A percentile compares a stretch with the other conserved stretches of the same genome.
phyloP scores from a whole-genome alignment of 2,797 vertebrate species.

The Petrocephalus sullivani region DNA sequence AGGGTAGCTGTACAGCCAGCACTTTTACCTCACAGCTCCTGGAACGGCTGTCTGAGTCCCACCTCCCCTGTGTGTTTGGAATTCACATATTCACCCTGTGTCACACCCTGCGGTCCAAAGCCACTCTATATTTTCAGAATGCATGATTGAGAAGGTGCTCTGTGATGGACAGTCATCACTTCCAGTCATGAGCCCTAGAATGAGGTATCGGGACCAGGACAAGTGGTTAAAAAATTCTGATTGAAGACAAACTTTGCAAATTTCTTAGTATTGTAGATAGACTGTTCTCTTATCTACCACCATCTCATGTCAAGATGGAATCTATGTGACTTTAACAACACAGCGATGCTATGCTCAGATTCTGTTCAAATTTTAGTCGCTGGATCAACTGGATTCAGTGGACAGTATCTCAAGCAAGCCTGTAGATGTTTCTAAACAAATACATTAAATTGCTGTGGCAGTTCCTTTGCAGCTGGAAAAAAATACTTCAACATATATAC shows the following conservation, averaged over 20 bases:
- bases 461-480: not conserved
- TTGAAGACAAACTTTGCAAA: not conserved
- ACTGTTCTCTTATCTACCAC: not conserved
- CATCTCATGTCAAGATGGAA: not conserved
- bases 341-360: not conserved
- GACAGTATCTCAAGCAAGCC: not conserved
- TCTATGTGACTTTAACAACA: not conserved
- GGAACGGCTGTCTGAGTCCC: too few relatives aligned
- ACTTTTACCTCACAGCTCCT: too few relatives aligned
- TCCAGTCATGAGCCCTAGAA: too few relatives aligned
- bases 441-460: not conserved
- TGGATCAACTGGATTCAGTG: not conserved
- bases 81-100: too few relatives aligned
- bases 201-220: too few relatives aligned
- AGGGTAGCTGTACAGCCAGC: too few relatives aligned
- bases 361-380: not conserved
- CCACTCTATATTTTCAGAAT: too few relatives aligned
- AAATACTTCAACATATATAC: not conserved
- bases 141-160: too few relatives aligned
- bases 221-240: not conserved
- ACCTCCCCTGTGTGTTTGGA: too few relatives aligned
- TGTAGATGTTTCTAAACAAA: not conserved
- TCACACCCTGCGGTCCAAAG: too few relatives aligned
- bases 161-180: too few relatives aligned
- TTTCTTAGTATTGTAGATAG: not conserved